A percentile compares a stretch with the other conserved stretches of the same genome.
These are phyloP conservation scores for Listronotus bonariensis DNA, from an alignment of 1,140 invertebrate genomes.

Conservation along the genomic window DNA sequence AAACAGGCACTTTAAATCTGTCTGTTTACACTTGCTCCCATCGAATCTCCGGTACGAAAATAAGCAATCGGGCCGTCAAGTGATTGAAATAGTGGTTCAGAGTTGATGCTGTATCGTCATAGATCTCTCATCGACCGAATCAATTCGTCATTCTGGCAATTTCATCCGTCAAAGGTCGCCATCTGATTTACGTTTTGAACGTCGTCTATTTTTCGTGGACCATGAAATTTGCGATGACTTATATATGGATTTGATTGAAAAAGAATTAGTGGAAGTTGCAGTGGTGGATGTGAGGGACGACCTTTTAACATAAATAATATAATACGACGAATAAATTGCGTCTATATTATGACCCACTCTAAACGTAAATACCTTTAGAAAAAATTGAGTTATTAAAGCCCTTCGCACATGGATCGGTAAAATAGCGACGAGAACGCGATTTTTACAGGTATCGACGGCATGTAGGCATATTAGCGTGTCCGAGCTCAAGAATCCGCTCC, in stretches of 20 bases:
- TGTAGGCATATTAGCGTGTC: too few relatives aligned
- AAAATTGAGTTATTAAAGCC: too few relatives aligned
- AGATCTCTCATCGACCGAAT: conserved; percentile 32
- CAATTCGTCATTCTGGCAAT: conserved; percentile 36
- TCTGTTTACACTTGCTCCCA: conserved; percentile 25
- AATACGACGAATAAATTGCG: too few relatives aligned
- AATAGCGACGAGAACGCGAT: too few relatives aligned
- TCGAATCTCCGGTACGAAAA: conserved; percentile 26
- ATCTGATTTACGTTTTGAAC: conserved; percentile 20
- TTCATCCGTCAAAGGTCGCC: conserved; percentile 26
- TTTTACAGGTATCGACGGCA: too few relatives aligned
- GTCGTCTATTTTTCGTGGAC: conserved; percentile 9
- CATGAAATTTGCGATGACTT: conserved; percentile 12
- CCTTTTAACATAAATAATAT: too few relatives aligned
- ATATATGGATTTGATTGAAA: conserved; percentile 13
- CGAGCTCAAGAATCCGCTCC: too few relatives aligned
- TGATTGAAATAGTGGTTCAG: conserved; percentile 28
- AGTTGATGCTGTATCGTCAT: conserved; percentile 25
- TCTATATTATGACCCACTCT: too few relatives aligned
- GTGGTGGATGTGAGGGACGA: too few relatives aligned
- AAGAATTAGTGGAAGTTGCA: background rate
- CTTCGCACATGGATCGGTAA: too few relatives aligned
- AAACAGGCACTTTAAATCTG: conserved; percentile 23
- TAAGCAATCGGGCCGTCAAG: conserved; percentile 23
- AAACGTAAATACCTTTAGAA: too few relatives aligned